Conservation (phyloP, 2,888 invertebrate species). For the Formica aserva region DNA sequence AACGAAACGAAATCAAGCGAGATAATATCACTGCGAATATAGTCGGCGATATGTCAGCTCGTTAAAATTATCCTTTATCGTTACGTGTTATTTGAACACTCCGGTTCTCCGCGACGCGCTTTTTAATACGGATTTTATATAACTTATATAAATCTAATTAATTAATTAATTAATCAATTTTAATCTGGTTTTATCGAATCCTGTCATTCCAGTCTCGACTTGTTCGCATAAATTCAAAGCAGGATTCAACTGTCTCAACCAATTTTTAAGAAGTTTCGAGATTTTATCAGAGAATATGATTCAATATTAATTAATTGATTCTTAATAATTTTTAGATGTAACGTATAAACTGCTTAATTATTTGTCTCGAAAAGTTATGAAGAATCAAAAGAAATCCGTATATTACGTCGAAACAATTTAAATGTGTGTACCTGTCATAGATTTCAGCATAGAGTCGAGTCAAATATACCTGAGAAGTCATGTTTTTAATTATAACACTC, state of each 20-base stretch:
- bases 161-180: constrained; percentile 7
- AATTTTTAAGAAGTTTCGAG: neutral
- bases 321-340: constrained; percentile 21
- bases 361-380: constrained; percentile 12
- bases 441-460: neutral
- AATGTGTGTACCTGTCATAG: neutral
- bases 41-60: constrained; percentile 35
- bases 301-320: neutral
- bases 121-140: neutral
- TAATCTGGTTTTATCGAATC: neutral
- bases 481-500: constrained; percentile 12
- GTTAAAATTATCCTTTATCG: constrained; percentile 30
- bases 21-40: constrained; percentile 40
- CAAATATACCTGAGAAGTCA: neutral
- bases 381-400: neutral
- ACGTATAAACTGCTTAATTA: constrained; percentile 17
- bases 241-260: neutral
- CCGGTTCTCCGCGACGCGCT: neutral
- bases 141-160: neutral
- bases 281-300: neutral
- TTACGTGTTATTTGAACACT: neutral
- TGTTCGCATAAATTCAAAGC: neutral
- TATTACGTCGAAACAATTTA: neutral
- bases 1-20: constrained; percentile 25
- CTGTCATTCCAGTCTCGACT: neutral